Evolutionary conservation across 2,888 invertebrate genomes (phyloP), one percentile per base, ranked within the genome.

Genomic region (Masnerella sp.): DNA sequence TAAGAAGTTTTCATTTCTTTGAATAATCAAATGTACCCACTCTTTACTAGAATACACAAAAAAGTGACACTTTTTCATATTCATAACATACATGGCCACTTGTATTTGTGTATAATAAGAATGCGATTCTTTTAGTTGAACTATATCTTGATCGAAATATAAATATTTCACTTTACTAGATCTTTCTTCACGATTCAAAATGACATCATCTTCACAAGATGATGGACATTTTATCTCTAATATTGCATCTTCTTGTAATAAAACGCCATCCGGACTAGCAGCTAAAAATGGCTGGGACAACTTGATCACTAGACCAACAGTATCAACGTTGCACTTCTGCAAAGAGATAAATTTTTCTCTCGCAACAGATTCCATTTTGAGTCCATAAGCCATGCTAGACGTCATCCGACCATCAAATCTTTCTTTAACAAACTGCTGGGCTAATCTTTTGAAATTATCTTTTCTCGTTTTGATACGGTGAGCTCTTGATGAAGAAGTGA

Each of bases 171-270:
- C 25, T 8, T 43, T 8, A 4, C 12, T 25, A 12, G 7, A 5
- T 43, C 12, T 9, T 12, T 9, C 25, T 25, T 12, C 12, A 12
- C 12, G 5, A 25, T 43, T 9, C 2, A 25, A 5, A 2, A 47
- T 25, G n/a, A 38, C n/a, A 9, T 11, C 28, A 28, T 43, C 17
- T 18, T 56, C 15, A 30, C 32, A 32, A 15, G 25, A 5, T 7
- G 20, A 32, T 4, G 75, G 75, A 32, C 68, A 72, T 43, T 68
- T 72, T 5, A 72, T 75, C 70, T 72, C 75, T 9, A 72, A 18
- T 8, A 68, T 28, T 38, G 52, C 25, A n/a, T 56, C 38, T 14
- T 43, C 43, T 14, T 68, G 58, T 22, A 51, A 22, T 25, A 70
- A 42, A 5, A 70, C 15, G 5, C 64, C 70, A 34, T 64, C 56